Conservation (phyloP, 2,797 vertebrate genomes). For the Neosalanx taihuensis region DNA sequence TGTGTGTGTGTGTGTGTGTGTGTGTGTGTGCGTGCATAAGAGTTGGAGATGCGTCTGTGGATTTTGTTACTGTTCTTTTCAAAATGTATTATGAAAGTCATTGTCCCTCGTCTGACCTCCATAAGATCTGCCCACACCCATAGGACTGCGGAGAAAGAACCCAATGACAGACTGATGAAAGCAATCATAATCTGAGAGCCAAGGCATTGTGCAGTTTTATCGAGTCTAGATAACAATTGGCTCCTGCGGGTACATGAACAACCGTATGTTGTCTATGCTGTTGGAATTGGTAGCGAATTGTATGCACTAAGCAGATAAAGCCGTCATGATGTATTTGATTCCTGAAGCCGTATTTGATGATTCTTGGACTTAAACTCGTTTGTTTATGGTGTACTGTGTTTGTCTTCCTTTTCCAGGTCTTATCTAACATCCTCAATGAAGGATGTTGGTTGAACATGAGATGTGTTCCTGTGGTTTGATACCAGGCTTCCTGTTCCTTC, state of each 20-base stretch:
- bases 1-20: background rate
- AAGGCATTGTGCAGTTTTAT: too few relatives aligned
- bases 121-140: constrained; percentile 39
- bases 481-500: constrained; percentile 24
- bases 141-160: constrained; percentile 36
- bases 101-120: constrained; percentile 43
- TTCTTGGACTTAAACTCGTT: background rate
- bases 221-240: too few relatives aligned
- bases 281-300: constrained; percentile 31
- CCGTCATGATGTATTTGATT: constrained; percentile 35
- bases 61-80: constrained; percentile 62
- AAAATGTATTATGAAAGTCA: constrained; percentile 46
- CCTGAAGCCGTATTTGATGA: background rate
- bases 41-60: constrained; percentile 19
- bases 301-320: constrained; percentile 41
- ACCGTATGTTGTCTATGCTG: too few relatives aligned
- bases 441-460: constrained; percentile 18
- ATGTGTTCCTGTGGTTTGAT: constrained; percentile 20
- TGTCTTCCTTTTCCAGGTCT: background rate
- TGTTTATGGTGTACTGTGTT: constrained; percentile 9
- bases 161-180: constrained; percentile 44
- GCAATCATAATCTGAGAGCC: too few relatives aligned
- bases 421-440: constrained; percentile 1
- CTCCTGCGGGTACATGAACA: too few relatives aligned
- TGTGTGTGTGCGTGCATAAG: background rate